Evolutionary conservation across 2,888 invertebrate genomes (phyloP).

Genomic region (Lasioglossum vierecki): DNA sequence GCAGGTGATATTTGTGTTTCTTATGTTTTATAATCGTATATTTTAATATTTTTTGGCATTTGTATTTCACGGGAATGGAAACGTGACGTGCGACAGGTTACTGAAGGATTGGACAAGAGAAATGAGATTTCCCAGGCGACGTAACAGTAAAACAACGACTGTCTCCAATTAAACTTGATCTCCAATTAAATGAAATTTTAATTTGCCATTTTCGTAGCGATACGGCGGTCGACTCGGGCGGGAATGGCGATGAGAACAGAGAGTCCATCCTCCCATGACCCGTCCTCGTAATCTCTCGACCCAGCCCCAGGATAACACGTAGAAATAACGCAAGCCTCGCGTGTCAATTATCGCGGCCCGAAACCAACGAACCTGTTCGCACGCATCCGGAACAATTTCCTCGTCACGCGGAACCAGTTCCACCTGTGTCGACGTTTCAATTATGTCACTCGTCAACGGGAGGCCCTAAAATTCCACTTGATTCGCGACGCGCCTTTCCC

Average conservation of each 20-base stretch:
- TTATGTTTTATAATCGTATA: too few relatives aligned
- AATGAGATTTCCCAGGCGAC: background rate
- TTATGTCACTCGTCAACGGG: constrained; percentile 54
- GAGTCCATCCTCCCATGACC: background rate
- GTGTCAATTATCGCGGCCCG: constrained; percentile 53
- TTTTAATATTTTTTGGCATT: too few relatives aligned
- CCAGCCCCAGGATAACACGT: constrained; percentile 1
- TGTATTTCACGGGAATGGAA: background rate
- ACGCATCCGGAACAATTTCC: constrained; percentile 58
- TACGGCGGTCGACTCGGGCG: background rate
- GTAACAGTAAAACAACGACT: background rate
- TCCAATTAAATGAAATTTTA: constrained; percentile 9
- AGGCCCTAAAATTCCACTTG: constrained; percentile 25
- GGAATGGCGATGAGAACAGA: background rate
- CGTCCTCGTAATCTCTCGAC: constrained; percentile 9
- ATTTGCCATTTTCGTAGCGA: constrained; percentile 1
- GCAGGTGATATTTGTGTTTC: too few relatives aligned
- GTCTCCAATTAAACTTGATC: background rate
- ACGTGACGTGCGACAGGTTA: background rate
- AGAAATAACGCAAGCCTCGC: constrained; percentile 24
- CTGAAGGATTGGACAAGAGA: background rate
- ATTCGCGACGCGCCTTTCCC: background rate
- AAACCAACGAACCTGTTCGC: constrained; percentile 47
- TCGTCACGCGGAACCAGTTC: constrained; percentile 57
- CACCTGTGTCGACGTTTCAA: constrained; percentile 42